Evolutionary conservation across 2,797 vertebrate species (phyloP), one percentile per base, ranked within the genome.

Genomic region (Leptatherina wallacei): DNA sequence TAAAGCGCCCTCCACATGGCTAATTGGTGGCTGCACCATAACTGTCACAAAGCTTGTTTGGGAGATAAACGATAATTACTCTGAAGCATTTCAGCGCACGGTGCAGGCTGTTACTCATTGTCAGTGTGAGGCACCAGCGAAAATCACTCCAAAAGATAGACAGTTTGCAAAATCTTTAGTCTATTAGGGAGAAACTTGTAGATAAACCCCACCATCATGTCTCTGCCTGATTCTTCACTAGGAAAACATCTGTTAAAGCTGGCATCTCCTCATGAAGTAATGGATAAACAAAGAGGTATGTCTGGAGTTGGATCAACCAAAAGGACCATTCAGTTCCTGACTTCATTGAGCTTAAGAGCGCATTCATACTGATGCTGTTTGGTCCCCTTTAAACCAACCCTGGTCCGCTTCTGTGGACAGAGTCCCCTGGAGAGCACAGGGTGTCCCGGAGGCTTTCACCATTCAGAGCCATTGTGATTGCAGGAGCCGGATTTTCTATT

Each of bases 201-300:
- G 40, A 18, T 4, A 42, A 58, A 55, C 36, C 5, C 36, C n/a
- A 30, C 40, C 54, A 29, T 81, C 14, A 18, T 35, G 51, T 32
- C 66, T 63, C 61, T 61, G 57, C 62, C 3, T 44, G 75, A 83
- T 79, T 64, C 57, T 60, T 81, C n/a, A n/a, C n/a, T n/a, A 72
- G 22, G 16, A 56, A 65, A 66, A 20, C 35, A 88, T 82, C 79
- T 33, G 85, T 65, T 72, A 16, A 79, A 79, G 83, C 59, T 71
- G 84, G 51, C 67, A 84, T 83, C 79, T 85, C 52, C 58, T 29
- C 55, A 5, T 79, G 77, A 44, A 71, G 80, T 66, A 73, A 85
- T 64, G 56, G 82, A 42, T 14, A 16, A 13, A 42, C 40, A 16
- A 13, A 14, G 36, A 6, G 36, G 36, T 12, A 38, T 12, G 9